Percentiles rank a stretch among this genome's conserved stretches.
These are phyloP conservation scores for Solea solea DNA, from an alignment of 2,113 vertebrate genomes.

Conservation along the genomic window DNA sequence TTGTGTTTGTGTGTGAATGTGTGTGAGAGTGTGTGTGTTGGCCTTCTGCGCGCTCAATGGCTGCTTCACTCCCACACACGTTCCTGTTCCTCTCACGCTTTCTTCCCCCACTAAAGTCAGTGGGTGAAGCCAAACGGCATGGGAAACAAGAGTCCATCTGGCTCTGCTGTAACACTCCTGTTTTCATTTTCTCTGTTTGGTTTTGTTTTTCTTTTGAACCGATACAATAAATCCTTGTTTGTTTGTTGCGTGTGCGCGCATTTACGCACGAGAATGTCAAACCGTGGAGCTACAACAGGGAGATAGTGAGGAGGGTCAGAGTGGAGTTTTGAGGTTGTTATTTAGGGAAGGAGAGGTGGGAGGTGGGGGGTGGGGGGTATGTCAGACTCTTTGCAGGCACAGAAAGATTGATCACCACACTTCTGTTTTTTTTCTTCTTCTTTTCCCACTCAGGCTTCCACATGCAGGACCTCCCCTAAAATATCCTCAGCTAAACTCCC, in stretches of 20 bases:
- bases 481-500: slow-evolving; percentile 63
- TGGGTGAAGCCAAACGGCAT: slow-evolving; percentile 23
- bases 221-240: not conserved
- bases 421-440: slow-evolving; percentile 31
- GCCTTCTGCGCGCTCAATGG: slow-evolving; percentile 73
- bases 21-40: slow-evolving; percentile 26
- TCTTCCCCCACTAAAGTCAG: slow-evolving; percentile 12
- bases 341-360: slow-evolving; percentile 61
- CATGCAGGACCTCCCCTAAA: slow-evolving; percentile 67
- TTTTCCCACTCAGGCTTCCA: slow-evolving; percentile 54
- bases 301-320: slow-evolving; percentile 16
- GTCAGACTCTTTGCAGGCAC: slow-evolving; percentile 86
- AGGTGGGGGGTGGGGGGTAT: slow-evolving; percentile 79
- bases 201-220: not conserved
- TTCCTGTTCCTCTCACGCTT: slow-evolving; percentile 60
- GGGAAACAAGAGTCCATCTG: slow-evolving; percentile 2
- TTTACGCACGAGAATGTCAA: not conserved
- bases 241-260: slow-evolving; percentile 3
- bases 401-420: slow-evolving; percentile 94
- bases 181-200: not conserved
- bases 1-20: slow-evolving; percentile 2
- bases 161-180: not conserved
- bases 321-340: slow-evolving; percentile 57
- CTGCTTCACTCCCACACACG: slow-evolving; percentile 85
- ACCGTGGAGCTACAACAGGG: not conserved